Base-by-base conservation (phyloP, 2,888 invertebrate species). In the Scaptomyza reducta region DNA sequence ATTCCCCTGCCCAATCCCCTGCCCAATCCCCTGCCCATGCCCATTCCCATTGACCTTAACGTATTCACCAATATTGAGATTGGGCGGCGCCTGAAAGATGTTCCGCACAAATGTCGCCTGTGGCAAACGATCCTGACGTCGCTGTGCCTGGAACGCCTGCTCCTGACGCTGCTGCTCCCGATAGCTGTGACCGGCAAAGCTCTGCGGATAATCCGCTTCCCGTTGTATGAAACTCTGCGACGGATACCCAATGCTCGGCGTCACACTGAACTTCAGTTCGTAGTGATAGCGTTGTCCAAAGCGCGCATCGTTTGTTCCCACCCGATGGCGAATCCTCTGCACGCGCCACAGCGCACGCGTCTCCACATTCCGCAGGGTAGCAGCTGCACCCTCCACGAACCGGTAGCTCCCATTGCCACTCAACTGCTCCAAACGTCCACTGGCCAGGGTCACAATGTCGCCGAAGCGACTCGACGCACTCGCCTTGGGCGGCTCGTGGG, bases 341-440 rank as follows among this genome's bases (percentile, higher is more conserved):
- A 95, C 94, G 0, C 94, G 94, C 95, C 95, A 95, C 59, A 94
- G 89, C 0, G 95, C 95, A 81, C 94, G 92, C 5, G 94, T 92
- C 59, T 91, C 90, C n/a, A n/a, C n/a, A n/a, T 49, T 46, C 70
- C 67, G 7, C 40, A 40, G 31, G 1, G 1, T 1, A 10, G 56
- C 41, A 10, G 56, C 14, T 11, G 25, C 25, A 50, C 60, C 91
- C 72, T 94, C 94, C 0, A 93, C 90, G 79, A 95, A 95, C 41
- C 92, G 91, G 78, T 92, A 94, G 61, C 87, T 86, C 1, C 90
- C 89, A n/a, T 90, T 90, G 7, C 79, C 84, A 0, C 92, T 70
- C 18, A 90, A 92, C 67, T 93, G 93, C 74, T 95, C 92, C 13
- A 95, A 89, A 68, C 94, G 93, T 13, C 95, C 95, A 78, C 93